Evolutionary conservation across 2,888 invertebrate species (phyloP).

Genomic region (Cataglyphis cursor): DNA sequence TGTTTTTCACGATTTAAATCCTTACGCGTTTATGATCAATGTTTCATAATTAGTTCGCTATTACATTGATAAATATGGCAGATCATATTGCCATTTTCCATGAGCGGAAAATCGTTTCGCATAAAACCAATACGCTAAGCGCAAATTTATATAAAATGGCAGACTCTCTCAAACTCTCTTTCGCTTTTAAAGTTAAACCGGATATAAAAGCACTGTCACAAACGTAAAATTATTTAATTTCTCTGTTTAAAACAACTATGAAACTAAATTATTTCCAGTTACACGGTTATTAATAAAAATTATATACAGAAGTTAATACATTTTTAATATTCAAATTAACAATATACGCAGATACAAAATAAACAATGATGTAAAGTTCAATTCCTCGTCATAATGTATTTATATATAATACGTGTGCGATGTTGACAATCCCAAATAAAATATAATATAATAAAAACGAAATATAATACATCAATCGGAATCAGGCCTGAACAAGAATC

Average conservation of each 20-base stretch:
- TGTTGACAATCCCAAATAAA: background rate
- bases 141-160: conserved; percentile 41
- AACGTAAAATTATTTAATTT: conserved; percentile 12
- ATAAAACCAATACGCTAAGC: conserved; percentile 47
- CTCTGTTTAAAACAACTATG: conserved; percentile 2
- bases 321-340: conserved; percentile 22
- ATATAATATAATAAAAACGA: background rate
- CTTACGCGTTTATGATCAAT: conserved; percentile 55
- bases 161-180: conserved; percentile 23
- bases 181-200: conserved; percentile 44
- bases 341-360: conserved; percentile 4
- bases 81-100: conserved; percentile 32
- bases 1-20: conserved; percentile 68
- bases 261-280: conserved; percentile 27
- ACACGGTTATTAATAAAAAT: conserved; percentile 31
- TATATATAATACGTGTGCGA: background rate
- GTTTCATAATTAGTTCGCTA: conserved; percentile 73
- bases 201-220: conserved; percentile 10
- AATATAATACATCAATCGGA: conserved; percentile 14
- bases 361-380: conserved; percentile 22
- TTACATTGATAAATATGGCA: conserved; percentile 59
- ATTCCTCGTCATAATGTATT: background rate
- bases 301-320: background rate
- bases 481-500: conserved; percentile 8
- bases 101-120: conserved; percentile 67